phyloP scores from a whole-genome alignment of 2,888 invertebrate genomes.

The Anthrax anthrax region DNA sequence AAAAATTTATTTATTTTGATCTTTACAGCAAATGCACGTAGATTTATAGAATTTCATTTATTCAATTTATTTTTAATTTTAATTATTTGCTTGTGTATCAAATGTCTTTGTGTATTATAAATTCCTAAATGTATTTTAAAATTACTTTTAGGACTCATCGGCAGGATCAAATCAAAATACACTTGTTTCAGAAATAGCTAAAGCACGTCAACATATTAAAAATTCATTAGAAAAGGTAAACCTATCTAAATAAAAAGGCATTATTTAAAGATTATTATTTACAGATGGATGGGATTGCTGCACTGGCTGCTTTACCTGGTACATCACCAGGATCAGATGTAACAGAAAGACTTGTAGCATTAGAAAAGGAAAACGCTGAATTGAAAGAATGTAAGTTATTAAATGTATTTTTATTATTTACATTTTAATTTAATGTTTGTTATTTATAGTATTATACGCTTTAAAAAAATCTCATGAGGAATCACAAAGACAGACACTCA shows the following conservation, averaged over 20 bases:
- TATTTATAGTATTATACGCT: conserved; percentile 23
- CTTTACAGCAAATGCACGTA: too few species aligned
- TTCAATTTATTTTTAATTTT: too few species aligned
- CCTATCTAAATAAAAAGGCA: background rate
- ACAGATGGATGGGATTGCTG: conserved; percentile 52
- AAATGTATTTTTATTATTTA: conserved; percentile 6
- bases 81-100: too few species aligned
- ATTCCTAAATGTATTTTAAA: too few species aligned
- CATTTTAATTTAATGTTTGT: too few species aligned
- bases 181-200: conserved; percentile 72
- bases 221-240: conserved; percentile 53
- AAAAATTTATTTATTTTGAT: too few species aligned
- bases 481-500: conserved; percentile 30
- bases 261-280: conserved; percentile 14
- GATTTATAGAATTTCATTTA: too few species aligned
- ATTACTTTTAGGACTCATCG: conserved; percentile 7
- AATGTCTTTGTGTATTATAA: too few species aligned
- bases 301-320: conserved; percentile 32
- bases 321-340: conserved; percentile 39
- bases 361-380: conserved; percentile 45
- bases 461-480: conserved; percentile 24
- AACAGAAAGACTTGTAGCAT: conserved; percentile 37
- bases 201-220: conserved; percentile 74
- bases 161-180: conserved; percentile 35
- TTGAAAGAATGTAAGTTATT: conserved; percentile 28